Conservation (phyloP, 2,113 vertebrate species). For the Chaenogobius annularis region DNA sequence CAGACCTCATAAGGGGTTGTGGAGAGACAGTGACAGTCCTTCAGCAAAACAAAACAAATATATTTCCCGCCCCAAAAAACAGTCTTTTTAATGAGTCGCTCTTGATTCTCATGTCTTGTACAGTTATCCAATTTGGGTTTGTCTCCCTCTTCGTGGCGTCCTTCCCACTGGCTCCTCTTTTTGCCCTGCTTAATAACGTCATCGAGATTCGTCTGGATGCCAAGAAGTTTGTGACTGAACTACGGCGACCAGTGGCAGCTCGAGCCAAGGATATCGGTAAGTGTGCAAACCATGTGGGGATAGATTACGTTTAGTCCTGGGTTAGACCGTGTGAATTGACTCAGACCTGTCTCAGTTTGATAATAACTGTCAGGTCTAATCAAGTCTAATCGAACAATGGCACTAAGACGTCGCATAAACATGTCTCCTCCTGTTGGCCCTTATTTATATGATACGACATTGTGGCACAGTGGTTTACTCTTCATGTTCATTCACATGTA, state of each 20-base stretch:
- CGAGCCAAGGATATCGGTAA: slow-evolving; percentile 95
- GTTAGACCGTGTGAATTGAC: too few species aligned
- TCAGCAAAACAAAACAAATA: background rate
- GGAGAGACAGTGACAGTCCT: background rate
- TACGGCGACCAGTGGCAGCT: slow-evolving; percentile 89
- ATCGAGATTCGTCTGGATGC: slow-evolving; percentile 96
- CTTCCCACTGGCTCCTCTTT: slow-evolving; percentile 94
- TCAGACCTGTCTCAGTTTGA: too few species aligned
- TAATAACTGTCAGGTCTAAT: too few species aligned
- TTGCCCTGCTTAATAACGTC: slow-evolving; percentile 96
- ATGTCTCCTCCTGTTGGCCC: too few species aligned
- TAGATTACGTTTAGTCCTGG: too few species aligned
- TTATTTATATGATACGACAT: too few species aligned
- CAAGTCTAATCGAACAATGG: too few species aligned
- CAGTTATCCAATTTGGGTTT: slow-evolving; percentile 98
- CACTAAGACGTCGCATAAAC: too few species aligned
- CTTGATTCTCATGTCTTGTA: slow-evolving; percentile 16
- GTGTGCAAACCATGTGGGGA: background rate
- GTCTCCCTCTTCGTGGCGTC: slow-evolving; percentile 98
- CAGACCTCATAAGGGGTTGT: background rate
- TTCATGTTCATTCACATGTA: too few species aligned
- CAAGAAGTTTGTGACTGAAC: slow-evolving; percentile 94
- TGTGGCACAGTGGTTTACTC: too few species aligned
- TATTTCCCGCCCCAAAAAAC: background rate
- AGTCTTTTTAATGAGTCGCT: background rate